Percentiles rank a stretch among this genome's conserved stretches.
Evolutionary conservation across 1,140 invertebrate species (phyloP).

Genomic region (Diachasmimorpha longicaudata): DNA sequence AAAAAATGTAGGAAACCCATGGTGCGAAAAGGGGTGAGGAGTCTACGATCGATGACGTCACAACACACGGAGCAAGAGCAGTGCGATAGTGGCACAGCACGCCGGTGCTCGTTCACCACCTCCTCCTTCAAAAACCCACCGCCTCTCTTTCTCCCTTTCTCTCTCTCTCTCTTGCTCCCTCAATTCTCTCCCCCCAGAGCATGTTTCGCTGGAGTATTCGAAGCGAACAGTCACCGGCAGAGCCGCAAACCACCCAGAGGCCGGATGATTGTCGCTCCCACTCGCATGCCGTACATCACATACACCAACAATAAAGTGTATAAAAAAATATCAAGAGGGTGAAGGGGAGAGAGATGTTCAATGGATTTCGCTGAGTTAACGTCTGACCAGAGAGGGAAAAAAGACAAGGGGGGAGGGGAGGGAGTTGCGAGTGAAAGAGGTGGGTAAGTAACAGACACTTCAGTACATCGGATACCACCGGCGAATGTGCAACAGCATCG

Average conservation of each 20-base stretch:
- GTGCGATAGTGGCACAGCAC: slow-evolving; percentile 33
- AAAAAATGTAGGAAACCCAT: too few relatives aligned
- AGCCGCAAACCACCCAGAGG: neutral
- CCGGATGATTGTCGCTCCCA: neutral
- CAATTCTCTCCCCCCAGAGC: neutral
- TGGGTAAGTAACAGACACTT: neutral
- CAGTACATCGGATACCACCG: slow-evolving; percentile 4
- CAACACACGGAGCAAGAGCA: slow-evolving; percentile 37
- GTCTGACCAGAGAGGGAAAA: neutral
- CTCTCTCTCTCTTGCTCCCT: slow-evolving; percentile 1
- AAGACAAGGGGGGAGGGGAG: neutral
- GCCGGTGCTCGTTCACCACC: neutral
- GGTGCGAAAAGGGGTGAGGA: slow-evolving; percentile 33
- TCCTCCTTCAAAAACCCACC: neutral
- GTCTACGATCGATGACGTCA: slow-evolving; percentile 42
- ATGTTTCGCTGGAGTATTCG: neutral
- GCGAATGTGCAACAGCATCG: slow-evolving; percentile 1
- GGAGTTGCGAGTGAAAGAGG: neutral
- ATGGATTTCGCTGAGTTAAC: neutral
- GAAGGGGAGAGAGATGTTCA: neutral
- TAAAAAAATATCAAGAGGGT: neutral
- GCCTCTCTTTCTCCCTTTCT: neutral
- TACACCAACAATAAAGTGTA: neutral
- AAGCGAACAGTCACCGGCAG: neutral
- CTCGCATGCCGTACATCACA: neutral